These are phyloP conservation scores for Halichoerus grypus DNA, from an alignment of 2,113 vertebrate species.

Conservation along the genomic window DNA sequence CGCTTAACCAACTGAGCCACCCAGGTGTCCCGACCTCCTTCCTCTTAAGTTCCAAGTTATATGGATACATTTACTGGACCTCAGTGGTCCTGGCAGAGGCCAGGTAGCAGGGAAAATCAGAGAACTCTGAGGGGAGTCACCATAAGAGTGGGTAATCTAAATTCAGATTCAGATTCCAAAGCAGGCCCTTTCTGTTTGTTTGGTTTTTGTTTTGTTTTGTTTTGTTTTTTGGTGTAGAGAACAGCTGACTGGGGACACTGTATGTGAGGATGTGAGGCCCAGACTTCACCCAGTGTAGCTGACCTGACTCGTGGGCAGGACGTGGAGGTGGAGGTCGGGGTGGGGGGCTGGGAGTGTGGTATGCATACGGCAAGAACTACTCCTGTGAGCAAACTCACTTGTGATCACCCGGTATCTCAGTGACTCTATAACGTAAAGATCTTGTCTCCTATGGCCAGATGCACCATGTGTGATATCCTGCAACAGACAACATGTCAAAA, in stretches of 20 bases:
- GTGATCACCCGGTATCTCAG: background rate
- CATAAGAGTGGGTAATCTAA: background rate
- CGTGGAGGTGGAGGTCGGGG: too few relatives aligned
- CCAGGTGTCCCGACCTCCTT: background rate
- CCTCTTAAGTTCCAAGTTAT: background rate
- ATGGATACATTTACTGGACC: background rate
- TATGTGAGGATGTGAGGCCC: background rate
- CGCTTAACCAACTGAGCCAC: too few relatives aligned
- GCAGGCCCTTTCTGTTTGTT: background rate
- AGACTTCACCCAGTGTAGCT: background rate
- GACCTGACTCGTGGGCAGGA: background rate
- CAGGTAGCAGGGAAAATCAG: background rate
- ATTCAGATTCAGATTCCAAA: background rate
- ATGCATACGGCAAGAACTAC: background rate
- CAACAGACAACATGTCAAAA: background rate
- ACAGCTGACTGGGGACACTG: background rate
- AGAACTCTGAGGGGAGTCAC: background rate
- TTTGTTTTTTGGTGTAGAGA: background rate
- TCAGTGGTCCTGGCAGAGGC: background rate
- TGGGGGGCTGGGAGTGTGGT: rapidly evolving
- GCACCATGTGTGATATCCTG: background rate
- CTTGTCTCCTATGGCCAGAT: background rate
- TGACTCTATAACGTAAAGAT: background rate
- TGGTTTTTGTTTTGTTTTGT: background rate
- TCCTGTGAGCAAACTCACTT: background rate